Evolutionary conservation across 2,113 vertebrate species (phyloP), one percentile per base, ranked within the genome.

Genomic region (Chionis minor): DNA sequence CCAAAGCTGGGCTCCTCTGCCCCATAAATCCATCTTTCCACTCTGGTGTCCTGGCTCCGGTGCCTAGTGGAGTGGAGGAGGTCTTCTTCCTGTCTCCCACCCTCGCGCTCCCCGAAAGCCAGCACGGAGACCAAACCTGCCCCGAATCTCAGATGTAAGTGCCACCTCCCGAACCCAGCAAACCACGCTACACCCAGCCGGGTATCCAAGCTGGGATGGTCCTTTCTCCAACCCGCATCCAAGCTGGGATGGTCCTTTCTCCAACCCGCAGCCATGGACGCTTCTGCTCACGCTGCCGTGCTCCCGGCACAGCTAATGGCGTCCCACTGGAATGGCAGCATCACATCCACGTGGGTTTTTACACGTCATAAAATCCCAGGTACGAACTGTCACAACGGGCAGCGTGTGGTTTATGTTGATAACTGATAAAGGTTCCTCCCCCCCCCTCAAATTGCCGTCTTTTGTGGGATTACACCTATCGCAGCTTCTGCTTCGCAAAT

Each of bases 211-310:
- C 61, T 63, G 38, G 61, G 61, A 15, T 42, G 7, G 17, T 32
- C 42, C 28, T 9, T 22, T 66, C 13, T 14, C 63, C 63, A 32
- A 32, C 12, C 67, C 24, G 3, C 44, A 16, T n/a, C n/a, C 59
- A 24, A 10, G 22, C 61, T 63, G 38, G 61, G 61, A 15, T 42
- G 7, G 17, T 32, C 42, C 28, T 9, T 22, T 66, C 13, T 14
- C 63, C 63, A 32, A 32, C 12, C 67, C 24, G 3, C 44, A 44
- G 65, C 38, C 6, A 3, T 5, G 19, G 20, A 27, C 2, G 2
- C 49, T 27, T 52, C 86, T 12, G 44, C 10, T 49, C 1, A 0
- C 0, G 3, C 18, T 40, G 54, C 69, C 24, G 1, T 1, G 0
- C 5, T 49, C 49, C 72, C 2, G 0, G 55, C 59, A 26, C 27